These are phyloP conservation scores for Sitobion miscanthi DNA, from an alignment of 1,140 invertebrate genomes.

Conservation along the genomic window DNA sequence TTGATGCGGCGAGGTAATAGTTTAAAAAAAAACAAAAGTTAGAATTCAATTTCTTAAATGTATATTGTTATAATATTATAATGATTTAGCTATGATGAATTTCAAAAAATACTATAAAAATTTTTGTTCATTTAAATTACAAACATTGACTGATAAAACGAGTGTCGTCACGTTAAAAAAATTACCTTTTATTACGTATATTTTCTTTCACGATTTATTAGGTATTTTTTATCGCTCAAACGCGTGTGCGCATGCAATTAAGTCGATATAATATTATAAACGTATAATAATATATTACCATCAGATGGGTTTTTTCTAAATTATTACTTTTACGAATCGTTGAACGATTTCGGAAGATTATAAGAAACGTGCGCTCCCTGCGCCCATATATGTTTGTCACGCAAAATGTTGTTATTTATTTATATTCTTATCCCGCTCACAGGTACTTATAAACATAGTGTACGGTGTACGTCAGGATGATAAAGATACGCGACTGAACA, in stretches of 20 bases:
- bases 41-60: background rate
- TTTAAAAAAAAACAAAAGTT: background rate
- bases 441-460: background rate
- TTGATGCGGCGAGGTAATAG: background rate
- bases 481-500: background rate
- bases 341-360: background rate
- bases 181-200: background rate
- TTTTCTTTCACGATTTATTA: constrained; percentile 12
- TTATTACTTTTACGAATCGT: background rate
- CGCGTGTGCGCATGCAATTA: background rate
- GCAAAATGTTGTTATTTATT: background rate
- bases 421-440: background rate
- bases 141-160: background rate
- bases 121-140: background rate
- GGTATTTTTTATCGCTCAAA: background rate
- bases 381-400: background rate
- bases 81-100: background rate
- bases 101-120: background rate
- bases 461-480: background rate
- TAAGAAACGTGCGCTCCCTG: background rate
- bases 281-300: background rate
- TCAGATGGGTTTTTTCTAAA: background rate
- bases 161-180: background rate
- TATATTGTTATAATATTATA: background rate
- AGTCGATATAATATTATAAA: background rate